phyloP scores from a whole-genome alignment of 2,888 invertebrate genomes.

The Philopedon plagiatum region DNA sequence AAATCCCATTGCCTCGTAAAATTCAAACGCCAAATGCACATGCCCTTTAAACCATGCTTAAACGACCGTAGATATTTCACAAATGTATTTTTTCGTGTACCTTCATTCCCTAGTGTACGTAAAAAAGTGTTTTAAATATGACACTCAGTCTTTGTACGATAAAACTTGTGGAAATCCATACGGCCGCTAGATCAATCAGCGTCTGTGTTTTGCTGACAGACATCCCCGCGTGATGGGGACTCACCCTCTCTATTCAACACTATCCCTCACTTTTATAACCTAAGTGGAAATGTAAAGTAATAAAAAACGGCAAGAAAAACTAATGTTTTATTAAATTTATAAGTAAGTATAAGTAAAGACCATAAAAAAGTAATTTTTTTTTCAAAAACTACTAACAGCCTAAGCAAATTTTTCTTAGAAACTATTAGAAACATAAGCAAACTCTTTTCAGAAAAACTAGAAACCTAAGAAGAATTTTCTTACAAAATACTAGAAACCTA shows the following conservation, averaged over 20 bases:
- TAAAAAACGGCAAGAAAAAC: neutral
- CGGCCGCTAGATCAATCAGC: slow-evolving; percentile 23
- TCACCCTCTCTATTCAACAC: slow-evolving; percentile 8
- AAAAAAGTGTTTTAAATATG: slow-evolving; percentile 28
- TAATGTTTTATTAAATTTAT: neutral
- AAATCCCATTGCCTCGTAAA: neutral
- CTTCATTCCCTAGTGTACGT: slow-evolving; percentile 7
- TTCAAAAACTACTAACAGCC: too few relatives aligned
- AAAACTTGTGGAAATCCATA: slow-evolving; percentile 24
- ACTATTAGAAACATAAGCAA: too few relatives aligned
- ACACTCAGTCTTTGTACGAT: slow-evolving; percentile 20
- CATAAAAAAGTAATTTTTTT: too few relatives aligned
- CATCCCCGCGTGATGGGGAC: slow-evolving; percentile 10
- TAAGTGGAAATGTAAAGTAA: neutral
- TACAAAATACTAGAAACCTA: too few relatives aligned
- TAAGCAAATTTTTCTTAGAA: too few relatives aligned
- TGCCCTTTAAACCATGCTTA: slow-evolving; percentile 9
- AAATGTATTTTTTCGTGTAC: slow-evolving; percentile 12
- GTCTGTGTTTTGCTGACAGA: slow-evolving; percentile 24
- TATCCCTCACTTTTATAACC: neutral
- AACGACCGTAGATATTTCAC: slow-evolving; percentile 9
- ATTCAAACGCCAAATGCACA: slow-evolving; percentile 4
- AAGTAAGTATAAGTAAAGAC: neutral
- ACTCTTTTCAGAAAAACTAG: too few relatives aligned
- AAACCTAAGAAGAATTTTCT: too few relatives aligned